These are phyloP conservation scores for Enteromius unitaeniatus DNA, from an alignment of 2,797 vertebrate genomes.

Conservation along the genomic window DNA sequence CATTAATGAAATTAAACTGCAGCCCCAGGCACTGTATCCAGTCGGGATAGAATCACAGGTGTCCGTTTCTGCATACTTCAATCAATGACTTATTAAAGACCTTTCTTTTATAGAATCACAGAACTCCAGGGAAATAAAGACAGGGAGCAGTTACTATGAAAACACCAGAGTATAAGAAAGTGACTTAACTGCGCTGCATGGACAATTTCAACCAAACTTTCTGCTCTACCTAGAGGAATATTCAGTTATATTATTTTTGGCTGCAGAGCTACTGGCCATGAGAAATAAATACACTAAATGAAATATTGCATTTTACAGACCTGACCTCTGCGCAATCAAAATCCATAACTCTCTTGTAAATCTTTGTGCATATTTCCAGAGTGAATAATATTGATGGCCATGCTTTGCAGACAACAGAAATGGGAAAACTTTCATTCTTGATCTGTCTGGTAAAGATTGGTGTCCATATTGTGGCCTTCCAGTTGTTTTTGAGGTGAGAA, in stretches of 20 bases:
- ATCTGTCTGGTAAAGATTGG: neutral
- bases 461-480: neutral
- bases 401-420: neutral
- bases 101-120: conserved; percentile 26
- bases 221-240: neutral
- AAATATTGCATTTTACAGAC: neutral
- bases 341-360: neutral
- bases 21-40: neutral
- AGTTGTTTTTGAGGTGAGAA: neutral
- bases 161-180: neutral
- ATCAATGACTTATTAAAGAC: conserved; percentile 13
- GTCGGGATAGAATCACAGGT: neutral
- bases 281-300: conserved; percentile 16
- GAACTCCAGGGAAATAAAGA: conserved; percentile 1
- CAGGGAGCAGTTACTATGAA: conserved; percentile 4
- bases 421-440: neutral
- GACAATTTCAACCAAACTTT: neutral
- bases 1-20: neutral
- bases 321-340: neutral
- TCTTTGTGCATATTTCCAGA: neutral
- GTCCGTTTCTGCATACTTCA: conserved; percentile 4
- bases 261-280: neutral
- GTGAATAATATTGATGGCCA: neutral
- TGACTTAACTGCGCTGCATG: neutral
- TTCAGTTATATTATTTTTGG: conserved; percentile 10